A percentile compares a stretch with the other conserved stretches of the same genome.
Evolutionary conservation across 2,888 invertebrate species (phyloP).

Genomic region (Ctenicera cuprea): DNA sequence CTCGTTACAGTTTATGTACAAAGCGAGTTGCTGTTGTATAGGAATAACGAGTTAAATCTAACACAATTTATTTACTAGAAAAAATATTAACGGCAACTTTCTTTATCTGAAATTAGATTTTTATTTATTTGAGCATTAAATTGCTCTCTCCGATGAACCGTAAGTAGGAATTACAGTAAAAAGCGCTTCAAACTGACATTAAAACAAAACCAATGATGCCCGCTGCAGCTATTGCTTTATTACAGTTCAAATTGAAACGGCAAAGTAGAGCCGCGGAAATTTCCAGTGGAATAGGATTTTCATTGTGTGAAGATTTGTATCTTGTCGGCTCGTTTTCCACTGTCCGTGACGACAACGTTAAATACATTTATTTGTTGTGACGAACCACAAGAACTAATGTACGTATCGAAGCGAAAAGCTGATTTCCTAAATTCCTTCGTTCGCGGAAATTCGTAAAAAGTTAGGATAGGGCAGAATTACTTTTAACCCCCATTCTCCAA

Average conservation of each 20-base stretch:
- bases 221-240: neutral
- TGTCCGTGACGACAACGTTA: too few species aligned
- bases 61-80: neutral
- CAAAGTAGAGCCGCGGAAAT: slow-evolving; percentile 4
- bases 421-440: neutral
- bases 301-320: slow-evolving; percentile 8
- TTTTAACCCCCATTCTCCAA: too few species aligned
- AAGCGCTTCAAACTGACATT: slow-evolving; percentile 2
- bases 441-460: neutral
- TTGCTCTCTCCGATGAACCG: neutral
- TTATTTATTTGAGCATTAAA: slow-evolving; percentile 7
- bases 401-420: neutral
- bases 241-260: slow-evolving; percentile 16
- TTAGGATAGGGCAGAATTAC: too few species aligned
- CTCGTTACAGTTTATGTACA: too few species aligned
- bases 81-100: neutral
- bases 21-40: too few species aligned
- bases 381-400: neutral
- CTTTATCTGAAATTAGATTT: slow-evolving; percentile 9
- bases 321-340: neutral
- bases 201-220: neutral
- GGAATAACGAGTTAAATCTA: neutral
- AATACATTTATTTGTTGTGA: neutral
- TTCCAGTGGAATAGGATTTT: slow-evolving; percentile 1
- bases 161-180: neutral